Conservation (phyloP, 1,140 invertebrate species). For the Drosophila busckii region DNA sequence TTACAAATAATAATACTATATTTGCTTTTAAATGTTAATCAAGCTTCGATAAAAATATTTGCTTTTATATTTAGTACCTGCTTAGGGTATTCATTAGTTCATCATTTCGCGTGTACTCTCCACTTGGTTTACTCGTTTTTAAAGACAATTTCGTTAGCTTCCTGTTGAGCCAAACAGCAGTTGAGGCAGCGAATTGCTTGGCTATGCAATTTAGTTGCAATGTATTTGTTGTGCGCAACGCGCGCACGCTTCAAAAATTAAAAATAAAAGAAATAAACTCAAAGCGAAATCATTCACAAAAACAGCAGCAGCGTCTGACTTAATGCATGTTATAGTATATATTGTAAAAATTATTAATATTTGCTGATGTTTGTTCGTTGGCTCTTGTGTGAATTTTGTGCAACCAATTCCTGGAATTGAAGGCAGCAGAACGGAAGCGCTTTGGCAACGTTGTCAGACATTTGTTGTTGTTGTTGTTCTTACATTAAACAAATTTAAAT, state of each 20-base stretch:
- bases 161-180: slow-evolving; percentile 37
- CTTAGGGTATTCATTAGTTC: slow-evolving; percentile 5
- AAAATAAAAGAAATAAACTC: background rate
- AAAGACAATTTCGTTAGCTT: slow-evolving; percentile 40
- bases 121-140: slow-evolving; percentile 36
- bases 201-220: slow-evolving; percentile 59
- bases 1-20: no score
- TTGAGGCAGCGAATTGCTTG: slow-evolving; percentile 43
- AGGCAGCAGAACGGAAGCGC: slow-evolving; percentile 58
- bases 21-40: no score
- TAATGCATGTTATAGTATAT: slow-evolving; percentile 44
- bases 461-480: slow-evolving; percentile 19
- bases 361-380: background rate
- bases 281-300: background rate
- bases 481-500: slow-evolving; percentile 33
- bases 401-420: slow-evolving; percentile 64
- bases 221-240: slow-evolving; percentile 43
- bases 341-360: slow-evolving; percentile 40
- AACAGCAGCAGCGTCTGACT: background rate
- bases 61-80: background rate
- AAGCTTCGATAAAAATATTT: background rate
- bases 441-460: slow-evolving; percentile 48
- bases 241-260: slow-evolving; percentile 47
- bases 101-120: background rate
- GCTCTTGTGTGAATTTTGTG: slow-evolving; percentile 62